Evolutionary conservation across 2,797 vertebrate species (phyloP), one percentile per base, ranked within the genome.

Genomic region (Crenichthys baileyi): DNA sequence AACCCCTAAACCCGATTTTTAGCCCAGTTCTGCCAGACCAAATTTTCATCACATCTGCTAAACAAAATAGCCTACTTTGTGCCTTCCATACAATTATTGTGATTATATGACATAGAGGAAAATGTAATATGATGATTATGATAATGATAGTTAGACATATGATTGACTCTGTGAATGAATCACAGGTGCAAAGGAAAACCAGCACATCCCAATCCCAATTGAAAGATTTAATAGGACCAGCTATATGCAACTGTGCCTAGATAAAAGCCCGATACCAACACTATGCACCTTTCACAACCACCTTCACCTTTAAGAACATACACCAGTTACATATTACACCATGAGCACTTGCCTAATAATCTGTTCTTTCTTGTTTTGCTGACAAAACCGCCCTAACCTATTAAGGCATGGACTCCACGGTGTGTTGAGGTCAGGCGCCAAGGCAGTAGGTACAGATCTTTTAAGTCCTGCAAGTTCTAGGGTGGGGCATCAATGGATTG

Each of bases 21-120:
- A 81, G 51, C 79, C 78, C 77, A 76, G 58, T 84, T 84, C 82
- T 78, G 73, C 82, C 76, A 77, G 76, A 83, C 53, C 55, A 65
- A 70, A 82, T 77, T 77, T 73, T 82, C 78, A 26, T 92, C 72
- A 77, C 61, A 26, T n/a, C 73, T 61, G 70, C 72, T n/a, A 79
- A 65, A 71, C 78, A 73, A 87, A 93, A 91, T 71, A 83, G 61
- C 75, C 75, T 81, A 76, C 72, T 82, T 92, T 92, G 87, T 80
- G 88, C 79, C 82, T 81, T 70, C 60, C 39, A 87, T 87, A 85
- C 83, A 94, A 92, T 94, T 93, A 91, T 87, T 89, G 84, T 85
- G 79, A 94, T 93, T 88, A 89, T 81, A 80, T 90, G 86, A 89
- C 84, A 84, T 80, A 91, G 78, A 88, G 85, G 75, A 79, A 91